A percentile compares a stretch with the other conserved stretches of the same genome.
Evolutionary conservation across 2,888 invertebrate species (phyloP).

Genomic region (Caenorhabditis auriculariae): DNA sequence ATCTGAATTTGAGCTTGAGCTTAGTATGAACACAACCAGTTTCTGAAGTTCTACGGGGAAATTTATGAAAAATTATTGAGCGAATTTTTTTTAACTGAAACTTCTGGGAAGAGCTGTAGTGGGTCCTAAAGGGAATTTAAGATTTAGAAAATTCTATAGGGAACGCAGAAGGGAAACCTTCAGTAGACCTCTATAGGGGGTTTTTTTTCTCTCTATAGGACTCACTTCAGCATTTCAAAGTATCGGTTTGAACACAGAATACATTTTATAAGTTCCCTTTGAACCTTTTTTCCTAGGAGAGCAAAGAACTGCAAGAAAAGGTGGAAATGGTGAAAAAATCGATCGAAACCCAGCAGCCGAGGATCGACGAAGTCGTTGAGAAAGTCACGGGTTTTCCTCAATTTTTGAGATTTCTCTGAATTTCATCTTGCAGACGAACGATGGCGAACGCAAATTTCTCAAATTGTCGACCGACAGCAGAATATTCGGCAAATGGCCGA

Average conservation of each 20-base stretch:
- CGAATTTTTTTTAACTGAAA: too few species aligned
- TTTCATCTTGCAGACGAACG: not conserved
- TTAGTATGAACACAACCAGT: too few species aligned
- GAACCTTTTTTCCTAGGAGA: conserved; percentile 5
- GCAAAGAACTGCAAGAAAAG: conserved; percentile 28
- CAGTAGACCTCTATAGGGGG: too few species aligned
- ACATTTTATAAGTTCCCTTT: not conserved
- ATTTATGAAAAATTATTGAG: too few species aligned
- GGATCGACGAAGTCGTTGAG: conserved; percentile 21
- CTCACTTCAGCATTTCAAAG: not conserved
- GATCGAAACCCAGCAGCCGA: conserved; percentile 27
- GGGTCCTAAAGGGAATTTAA: too few species aligned
- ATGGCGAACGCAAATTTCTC: conserved; percentile 15
- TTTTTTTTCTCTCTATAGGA: too few species aligned
- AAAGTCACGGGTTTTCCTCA: conserved; percentile 15
- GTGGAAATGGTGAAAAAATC: conserved; percentile 27
- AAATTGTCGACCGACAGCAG: conserved; percentile 26
- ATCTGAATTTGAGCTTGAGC: too few species aligned
- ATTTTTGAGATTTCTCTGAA: not conserved
- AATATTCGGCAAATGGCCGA: conserved; percentile 25
- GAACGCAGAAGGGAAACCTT: too few species aligned
- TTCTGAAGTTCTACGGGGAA: too few species aligned
- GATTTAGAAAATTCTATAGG: too few species aligned
- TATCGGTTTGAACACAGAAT: not conserved
- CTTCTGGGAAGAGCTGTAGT: too few species aligned